Base-by-base conservation (phyloP, 2,797 vertebrate genomes). In the Smutsia temminckii region DNA sequence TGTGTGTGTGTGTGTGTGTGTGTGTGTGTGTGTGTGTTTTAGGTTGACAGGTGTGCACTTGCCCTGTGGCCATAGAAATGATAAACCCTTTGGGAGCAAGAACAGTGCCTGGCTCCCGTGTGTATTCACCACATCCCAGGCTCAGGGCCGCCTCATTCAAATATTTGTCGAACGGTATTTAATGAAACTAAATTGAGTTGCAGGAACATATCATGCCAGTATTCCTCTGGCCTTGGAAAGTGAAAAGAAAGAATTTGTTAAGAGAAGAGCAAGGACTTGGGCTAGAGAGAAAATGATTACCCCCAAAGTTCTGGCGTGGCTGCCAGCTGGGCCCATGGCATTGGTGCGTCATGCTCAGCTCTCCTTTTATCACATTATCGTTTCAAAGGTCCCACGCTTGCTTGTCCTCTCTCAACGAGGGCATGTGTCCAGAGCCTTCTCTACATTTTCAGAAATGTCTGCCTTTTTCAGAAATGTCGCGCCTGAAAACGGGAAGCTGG, bases 121-220 rank as follows among this genome's bases (percentile, higher is more conserved):
- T 34, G 51, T 27, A 11, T 13, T 61, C 71, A 63, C 34, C 37
- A 14, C 53, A 29, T 42, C n/a, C 69, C 88, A n/a, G 61, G 80
- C 46, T 69, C 55, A 81, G 72, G 34, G 53, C 81, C 81, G 64
- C 79, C 68, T 90, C 61, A 40, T n/a, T 95, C 88, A 40, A 93
- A 88, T 92, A 95, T 88, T 85, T 90, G 81, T 95, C 11, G 37
- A 94, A 79, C 29, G 64, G 78, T 85, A 92, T 16, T 12, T 63
- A 95, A 88, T 57, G 69, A 84, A 94, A 34, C 37, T 63, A 85
- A 91, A 94, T 66, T 85, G 78, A 95, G 77, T 81, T 81, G n/a
- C 88, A 42, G 85, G 55, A 46, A 49, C 6, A 72, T 72, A 90
- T 69, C 80, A 29, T 37, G 63, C 59, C 91, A 92, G 46, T 42